Evolutionary conservation across 2,797 vertebrate genomes (phyloP).

Genomic region (Poeciliopsis presidionis): DNA sequence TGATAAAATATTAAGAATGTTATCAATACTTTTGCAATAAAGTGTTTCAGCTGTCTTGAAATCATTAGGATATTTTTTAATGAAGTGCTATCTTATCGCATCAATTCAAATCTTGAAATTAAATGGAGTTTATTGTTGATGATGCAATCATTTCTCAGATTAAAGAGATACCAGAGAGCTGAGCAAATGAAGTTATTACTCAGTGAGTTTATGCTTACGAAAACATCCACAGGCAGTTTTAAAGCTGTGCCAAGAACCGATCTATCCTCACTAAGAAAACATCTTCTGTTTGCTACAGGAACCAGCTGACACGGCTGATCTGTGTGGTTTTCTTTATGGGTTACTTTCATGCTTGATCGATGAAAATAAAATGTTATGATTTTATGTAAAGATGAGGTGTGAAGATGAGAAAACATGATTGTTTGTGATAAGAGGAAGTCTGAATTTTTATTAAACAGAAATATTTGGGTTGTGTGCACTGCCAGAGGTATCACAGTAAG

Average conservation of each 20-base stretch:
- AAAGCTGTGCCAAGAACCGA: not conserved
- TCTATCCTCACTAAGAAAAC: not conserved
- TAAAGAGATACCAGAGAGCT: not conserved
- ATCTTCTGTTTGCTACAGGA: not conserved
- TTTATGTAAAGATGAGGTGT: not conserved
- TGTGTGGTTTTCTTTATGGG: not conserved
- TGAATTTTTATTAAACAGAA: not conserved
- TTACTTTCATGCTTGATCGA: not conserved
- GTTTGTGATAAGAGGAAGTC: not conserved
- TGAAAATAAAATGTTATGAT: not conserved
- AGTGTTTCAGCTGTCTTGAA: not conserved
- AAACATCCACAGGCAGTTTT: conserved; percentile 6
- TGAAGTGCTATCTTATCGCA: not conserved
- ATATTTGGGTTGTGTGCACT: not conserved
- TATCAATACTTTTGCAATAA: not conserved
- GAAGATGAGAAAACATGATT: not conserved
- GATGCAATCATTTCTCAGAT: not conserved
- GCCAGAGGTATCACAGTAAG: not conserved
- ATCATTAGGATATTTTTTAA: not conserved
- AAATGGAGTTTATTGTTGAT: not conserved
- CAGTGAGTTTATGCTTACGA: not conserved
- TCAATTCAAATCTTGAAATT: not conserved
- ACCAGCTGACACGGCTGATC: not conserved
- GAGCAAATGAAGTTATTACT: not conserved
- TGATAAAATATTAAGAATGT: not conserved